Percentiles rank a stretch among this genome's conserved stretches.
These are phyloP conservation scores for Hirtodrosophila alboralis DNA, from an alignment of 2,888 invertebrate species.

Conservation along the genomic window DNA sequence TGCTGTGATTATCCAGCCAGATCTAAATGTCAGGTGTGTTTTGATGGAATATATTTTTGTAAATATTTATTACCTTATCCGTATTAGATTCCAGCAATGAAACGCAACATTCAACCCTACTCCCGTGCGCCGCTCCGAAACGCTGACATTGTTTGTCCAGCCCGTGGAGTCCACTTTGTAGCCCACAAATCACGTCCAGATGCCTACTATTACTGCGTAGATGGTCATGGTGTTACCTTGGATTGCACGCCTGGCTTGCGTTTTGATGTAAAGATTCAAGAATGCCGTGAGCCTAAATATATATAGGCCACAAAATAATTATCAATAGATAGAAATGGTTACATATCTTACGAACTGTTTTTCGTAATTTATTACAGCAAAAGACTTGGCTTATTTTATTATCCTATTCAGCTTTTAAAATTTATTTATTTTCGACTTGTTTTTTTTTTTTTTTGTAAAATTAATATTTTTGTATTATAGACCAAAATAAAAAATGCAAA, in stretches of 20 bases:
- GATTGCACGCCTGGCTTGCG: conserved; percentile 80
- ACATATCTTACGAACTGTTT: too few species aligned
- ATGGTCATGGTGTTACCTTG: conserved; percentile 78
- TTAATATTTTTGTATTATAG: too few species aligned
- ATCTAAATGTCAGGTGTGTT: conserved; percentile 71
- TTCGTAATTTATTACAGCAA: too few species aligned
- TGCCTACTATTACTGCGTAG: conserved; percentile 77
- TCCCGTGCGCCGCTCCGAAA: conserved; percentile 59
- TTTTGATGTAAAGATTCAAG: conserved; percentile 66
- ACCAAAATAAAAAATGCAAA: too few species aligned
- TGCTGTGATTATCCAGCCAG: conserved; percentile 74
- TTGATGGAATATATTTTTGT: too few species aligned
- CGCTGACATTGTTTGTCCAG: conserved; percentile 73
- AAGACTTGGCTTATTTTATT: too few species aligned
- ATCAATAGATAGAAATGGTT: neutral
- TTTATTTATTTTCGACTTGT: too few species aligned
- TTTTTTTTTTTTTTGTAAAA: too few species aligned
- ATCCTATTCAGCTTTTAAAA: too few species aligned
- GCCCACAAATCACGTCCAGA: conserved; percentile 59
- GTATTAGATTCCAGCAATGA: conserved; percentile 56
- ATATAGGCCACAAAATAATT: conserved; percentile 21
- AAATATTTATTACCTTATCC: neutral
- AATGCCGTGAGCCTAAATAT: conserved; percentile 74
- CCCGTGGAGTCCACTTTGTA: conserved; percentile 69
- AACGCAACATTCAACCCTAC: conserved; percentile 63